Conservation (phyloP, 2,113 vertebrate species). For the Chaetops frenatus region DNA sequence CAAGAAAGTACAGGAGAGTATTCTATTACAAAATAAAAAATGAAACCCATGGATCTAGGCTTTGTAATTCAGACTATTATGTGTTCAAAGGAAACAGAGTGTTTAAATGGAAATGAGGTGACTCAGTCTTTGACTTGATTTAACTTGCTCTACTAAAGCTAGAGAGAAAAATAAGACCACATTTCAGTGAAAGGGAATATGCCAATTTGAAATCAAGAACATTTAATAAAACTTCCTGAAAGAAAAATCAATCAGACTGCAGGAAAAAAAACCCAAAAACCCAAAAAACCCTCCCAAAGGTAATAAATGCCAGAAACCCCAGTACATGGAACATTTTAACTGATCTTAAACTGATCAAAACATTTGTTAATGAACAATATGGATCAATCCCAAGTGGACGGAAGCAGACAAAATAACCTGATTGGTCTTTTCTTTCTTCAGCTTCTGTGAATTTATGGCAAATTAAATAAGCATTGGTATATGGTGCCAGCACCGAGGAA, state of each 20-base stretch:
- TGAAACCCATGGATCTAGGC: background rate
- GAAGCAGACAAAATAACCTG: background rate
- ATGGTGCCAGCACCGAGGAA: background rate
- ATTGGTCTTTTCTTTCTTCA: background rate
- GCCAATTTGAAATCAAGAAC: constrained; percentile 3
- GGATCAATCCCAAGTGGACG: background rate
- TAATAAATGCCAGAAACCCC: constrained; percentile 5
- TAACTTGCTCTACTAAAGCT: constrained; percentile 5
- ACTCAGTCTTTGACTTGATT: constrained; percentile 30
- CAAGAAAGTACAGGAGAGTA: background rate
- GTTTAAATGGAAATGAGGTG: constrained; percentile 42
- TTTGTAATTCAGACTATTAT: constrained; percentile 45
- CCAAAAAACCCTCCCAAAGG: background rate
- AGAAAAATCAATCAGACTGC: constrained; percentile 32
- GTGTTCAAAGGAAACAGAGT: constrained; percentile 29
- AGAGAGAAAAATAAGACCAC: constrained; percentile 15
- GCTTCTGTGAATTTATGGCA: background rate
- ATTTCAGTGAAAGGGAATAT: constrained; percentile 33
- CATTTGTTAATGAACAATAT: constrained; percentile 5
- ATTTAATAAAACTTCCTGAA: constrained; percentile 45
- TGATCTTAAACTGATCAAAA: constrained; percentile 31
- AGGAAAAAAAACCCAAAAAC: background rate
- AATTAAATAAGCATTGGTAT: background rate
- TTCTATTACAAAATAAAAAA: constrained; percentile 35
- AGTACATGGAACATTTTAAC: background rate